Base-by-base conservation (phyloP, 1,140 invertebrate genomes). In the Asobara japonica region DNA sequence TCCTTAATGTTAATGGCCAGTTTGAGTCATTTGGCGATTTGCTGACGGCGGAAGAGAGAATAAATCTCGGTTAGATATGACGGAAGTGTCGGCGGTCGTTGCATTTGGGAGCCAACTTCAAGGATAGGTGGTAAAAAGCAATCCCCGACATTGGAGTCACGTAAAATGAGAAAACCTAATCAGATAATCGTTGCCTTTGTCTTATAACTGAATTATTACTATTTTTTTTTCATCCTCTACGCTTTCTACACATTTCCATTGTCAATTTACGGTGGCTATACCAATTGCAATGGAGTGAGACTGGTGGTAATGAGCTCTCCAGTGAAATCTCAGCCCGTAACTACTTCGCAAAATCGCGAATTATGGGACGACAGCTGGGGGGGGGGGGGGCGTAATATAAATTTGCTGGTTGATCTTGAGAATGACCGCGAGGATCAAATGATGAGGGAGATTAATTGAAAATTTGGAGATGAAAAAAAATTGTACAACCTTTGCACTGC, bases 1-100 rank as follows among this genome's bases (percentile, higher is more conserved):
- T 69, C 45, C 45, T 69, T 69, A 56, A 20, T 36, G 48, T 30
- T 69, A 33, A 69, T 36, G 29, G 48, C n/a, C n/a, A 4, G 29
- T 16, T 45, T 67, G 16, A 30, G 25, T 56, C 27, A 33, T 25
- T 69, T 60, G 66, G 16, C 16, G n/a, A 18, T 65, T 20, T 56
- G 51, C 20, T 10, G n/a, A 69, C 18, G 41, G 31, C 66, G 31
- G 48, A 60, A 60, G 45, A 69, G 51, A 48, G 45, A 27, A 56
- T 56, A 25, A 56, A 56, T 56, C 51, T 45, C 18, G 22, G 22
- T 29, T 56, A 20, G 10, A 16, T 7, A 29, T 69, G 45, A 60
- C 66, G 66, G 66, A 69, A 69, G 29, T 56, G 20, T 6, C 13
- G 22, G 4, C 13, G 22, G 18, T 20, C 22, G 18, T 22, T 27